Evolutionary conservation across 1,140 invertebrate species (phyloP).

Genomic region (Drosophila teissieri): DNA sequence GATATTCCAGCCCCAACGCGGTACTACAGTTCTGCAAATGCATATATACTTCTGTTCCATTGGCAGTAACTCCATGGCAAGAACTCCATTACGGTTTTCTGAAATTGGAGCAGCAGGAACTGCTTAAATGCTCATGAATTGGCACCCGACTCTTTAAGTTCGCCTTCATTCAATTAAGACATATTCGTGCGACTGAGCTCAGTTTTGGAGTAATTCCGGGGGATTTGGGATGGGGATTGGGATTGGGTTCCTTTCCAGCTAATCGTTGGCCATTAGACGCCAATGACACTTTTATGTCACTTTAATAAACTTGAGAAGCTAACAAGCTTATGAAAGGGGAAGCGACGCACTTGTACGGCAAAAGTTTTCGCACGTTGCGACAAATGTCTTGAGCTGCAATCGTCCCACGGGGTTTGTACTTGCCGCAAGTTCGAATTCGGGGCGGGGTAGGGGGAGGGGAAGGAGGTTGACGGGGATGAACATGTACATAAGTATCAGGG

Average conservation of each 20-base stretch:
- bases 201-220: constrained; percentile 20
- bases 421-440: constrained; percentile 40
- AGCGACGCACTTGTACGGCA: constrained; percentile 47
- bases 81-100: too few species aligned
- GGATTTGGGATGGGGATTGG: constrained; percentile 11
- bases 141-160: background rate
- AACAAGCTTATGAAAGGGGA: constrained; percentile 31
- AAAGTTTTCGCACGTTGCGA: constrained; percentile 74
- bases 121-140: background rate
- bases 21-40: too few species aligned
- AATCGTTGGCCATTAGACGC: constrained; percentile 77
- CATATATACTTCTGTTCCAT: too few species aligned
- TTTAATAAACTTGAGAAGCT: constrained; percentile 78
- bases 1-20: background rate
- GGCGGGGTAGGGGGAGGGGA: too few species aligned
- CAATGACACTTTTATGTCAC: constrained; percentile 83
- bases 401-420: constrained; percentile 23
- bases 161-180: constrained; percentile 21
- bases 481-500: background rate
- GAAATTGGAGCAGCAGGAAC: too few species aligned
- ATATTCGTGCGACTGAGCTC: background rate
- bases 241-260: constrained; percentile 43
- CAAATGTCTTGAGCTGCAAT: constrained; percentile 64
- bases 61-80: too few species aligned
- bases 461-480: background rate